A percentile compares a stretch with the other conserved stretches of the same genome.
phyloP scores from a whole-genome alignment of 2,113 vertebrate genomes.

The Collichthys lucidus region DNA sequence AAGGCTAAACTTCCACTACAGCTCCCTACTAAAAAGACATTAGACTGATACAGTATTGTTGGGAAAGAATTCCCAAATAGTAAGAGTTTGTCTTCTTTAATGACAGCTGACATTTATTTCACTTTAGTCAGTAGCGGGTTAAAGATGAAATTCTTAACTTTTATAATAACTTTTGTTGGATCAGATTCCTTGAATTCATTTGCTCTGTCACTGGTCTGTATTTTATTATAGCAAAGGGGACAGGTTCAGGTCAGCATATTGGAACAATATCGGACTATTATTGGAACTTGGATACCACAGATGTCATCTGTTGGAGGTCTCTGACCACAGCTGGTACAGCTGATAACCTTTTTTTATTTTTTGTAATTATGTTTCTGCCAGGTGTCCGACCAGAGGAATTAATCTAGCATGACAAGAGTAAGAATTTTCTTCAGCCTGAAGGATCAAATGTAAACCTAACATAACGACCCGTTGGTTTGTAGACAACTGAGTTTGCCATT shows the following conservation, averaged over 20 bases:
- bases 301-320: constrained; percentile 7
- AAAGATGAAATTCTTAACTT: constrained; percentile 11
- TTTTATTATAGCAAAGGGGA: constrained; percentile 33
- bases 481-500: too few relatives aligned
- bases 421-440: background rate
- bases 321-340: background rate
- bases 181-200: background rate
- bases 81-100: constrained; percentile 5
- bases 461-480: too few relatives aligned
- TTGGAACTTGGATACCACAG: constrained; percentile 23
- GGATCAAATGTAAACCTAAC: too few relatives aligned
- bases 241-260: constrained; percentile 6
- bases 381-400: background rate
- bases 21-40: too few relatives aligned
- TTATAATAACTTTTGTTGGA: constrained; percentile 8
- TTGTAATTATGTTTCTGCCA: constrained; percentile 19
- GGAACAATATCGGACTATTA: constrained; percentile 27
- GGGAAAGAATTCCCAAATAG: constrained; percentile 3
- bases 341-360: background rate
- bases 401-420: background rate
- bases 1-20: too few relatives aligned
- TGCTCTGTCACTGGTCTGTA: background rate
- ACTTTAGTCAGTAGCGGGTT: background rate
- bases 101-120: constrained; percentile 3
- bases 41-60: too few relatives aligned